phyloP scores from a whole-genome alignment of 2,888 invertebrate species.

The Drosophila aldrichi region DNA sequence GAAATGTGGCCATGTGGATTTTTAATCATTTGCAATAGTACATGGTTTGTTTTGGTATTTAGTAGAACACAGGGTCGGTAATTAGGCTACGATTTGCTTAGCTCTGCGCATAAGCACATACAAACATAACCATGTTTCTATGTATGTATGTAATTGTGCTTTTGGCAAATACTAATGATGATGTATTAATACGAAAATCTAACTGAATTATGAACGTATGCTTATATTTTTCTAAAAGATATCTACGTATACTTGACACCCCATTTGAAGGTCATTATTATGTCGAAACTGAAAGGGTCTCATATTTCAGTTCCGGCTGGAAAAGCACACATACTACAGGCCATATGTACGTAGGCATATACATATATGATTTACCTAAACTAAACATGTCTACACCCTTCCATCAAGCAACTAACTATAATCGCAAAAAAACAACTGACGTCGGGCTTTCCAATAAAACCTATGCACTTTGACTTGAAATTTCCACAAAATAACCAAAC shows the following conservation, averaged over 20 bases:
- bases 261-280: constrained; percentile 9
- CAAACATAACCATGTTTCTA: neutral
- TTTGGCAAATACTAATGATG: neutral
- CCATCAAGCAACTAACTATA: constrained; percentile 10
- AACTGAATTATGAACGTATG: neutral
- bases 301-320: neutral
- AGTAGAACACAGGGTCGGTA: constrained; percentile 20
- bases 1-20: constrained; percentile 63
- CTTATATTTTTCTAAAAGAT: neutral
- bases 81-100: constrained; percentile 19
- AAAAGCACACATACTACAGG: neutral
- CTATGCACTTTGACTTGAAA: constrained; percentile 62
- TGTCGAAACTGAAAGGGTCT: neutral
- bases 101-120: neutral
- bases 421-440: constrained; percentile 30
- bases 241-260: neutral
- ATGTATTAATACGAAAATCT: neutral
- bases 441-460: constrained; percentile 48
- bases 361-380: neutral
- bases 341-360: neutral
- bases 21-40: constrained; percentile 56
- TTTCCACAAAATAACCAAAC: constrained; percentile 70
- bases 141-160: neutral
- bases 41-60: constrained; percentile 26
- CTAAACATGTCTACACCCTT: constrained; percentile 14